Evolutionary conservation across 2,797 vertebrate species (phyloP).

Genomic region (Zonotrichia albicollis): DNA sequence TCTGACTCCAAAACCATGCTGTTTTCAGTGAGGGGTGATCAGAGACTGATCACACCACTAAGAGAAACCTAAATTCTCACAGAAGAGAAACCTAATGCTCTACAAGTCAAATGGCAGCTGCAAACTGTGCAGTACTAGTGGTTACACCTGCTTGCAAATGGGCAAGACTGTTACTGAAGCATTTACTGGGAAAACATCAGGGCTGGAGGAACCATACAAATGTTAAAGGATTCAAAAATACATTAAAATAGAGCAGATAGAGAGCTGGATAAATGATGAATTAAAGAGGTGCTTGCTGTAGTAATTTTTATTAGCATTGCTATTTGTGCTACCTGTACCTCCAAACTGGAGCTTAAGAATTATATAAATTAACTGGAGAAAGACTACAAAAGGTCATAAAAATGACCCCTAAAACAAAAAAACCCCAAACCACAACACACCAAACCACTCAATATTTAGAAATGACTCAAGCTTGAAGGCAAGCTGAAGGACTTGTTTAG

Average conservation of each 20-base stretch:
- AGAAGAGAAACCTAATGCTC: not conserved
- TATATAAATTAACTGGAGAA: not conserved
- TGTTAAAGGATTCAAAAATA: not conserved
- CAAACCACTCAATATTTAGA: not conserved
- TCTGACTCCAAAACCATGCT: not conserved
- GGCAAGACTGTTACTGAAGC: not conserved
- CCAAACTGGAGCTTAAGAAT: not conserved
- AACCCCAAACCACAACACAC: not conserved
- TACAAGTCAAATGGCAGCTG: not conserved
- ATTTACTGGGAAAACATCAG: not conserved
- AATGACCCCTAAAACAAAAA: fast-evolving
- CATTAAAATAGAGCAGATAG: not conserved
- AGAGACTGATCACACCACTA: not conserved
- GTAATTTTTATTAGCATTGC: not conserved
- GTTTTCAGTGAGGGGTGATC: not conserved
- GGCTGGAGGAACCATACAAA: not conserved
- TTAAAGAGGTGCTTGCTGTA: not conserved
- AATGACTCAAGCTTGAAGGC: not conserved
- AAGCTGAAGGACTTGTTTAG: not conserved
- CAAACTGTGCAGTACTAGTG: not conserved
- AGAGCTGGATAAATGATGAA: not conserved
- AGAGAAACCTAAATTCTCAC: not conserved
- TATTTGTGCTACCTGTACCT: not conserved
- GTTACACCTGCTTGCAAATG: not conserved
- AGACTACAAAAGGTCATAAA: not conserved